Conservation (phyloP, 2,888 invertebrate genomes). For the Meloe dianella region DNA sequence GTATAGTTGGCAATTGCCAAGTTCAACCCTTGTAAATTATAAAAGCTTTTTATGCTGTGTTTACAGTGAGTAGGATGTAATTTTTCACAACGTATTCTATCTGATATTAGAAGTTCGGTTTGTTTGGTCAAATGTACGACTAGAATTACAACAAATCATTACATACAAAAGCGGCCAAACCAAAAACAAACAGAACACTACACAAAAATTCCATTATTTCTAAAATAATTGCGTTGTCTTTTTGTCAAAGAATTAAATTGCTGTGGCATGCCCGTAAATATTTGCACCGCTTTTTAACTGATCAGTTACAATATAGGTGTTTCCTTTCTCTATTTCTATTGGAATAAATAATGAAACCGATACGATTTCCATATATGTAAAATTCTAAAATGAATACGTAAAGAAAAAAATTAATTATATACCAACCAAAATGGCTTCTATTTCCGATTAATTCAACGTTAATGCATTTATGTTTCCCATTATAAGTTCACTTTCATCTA, state of each 20-base stretch:
- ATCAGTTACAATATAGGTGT: no score
- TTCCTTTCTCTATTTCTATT: no score
- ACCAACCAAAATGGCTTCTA: conserved; percentile 21
- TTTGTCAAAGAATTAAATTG: conserved; percentile 10
- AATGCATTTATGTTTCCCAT: conserved; percentile 16
- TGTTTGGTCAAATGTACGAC: neutral
- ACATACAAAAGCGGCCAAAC: neutral
- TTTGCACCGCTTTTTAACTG: no score
- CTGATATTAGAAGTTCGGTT: neutral
- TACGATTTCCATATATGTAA: no score
- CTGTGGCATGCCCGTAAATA: no score
- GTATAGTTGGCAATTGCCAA: neutral
- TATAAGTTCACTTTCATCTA: conserved; percentile 20
- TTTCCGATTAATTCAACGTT: conserved; percentile 30
- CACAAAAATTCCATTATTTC: neutral
- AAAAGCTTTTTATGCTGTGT: neutral
- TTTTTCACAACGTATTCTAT: neutral
- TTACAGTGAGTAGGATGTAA: neutral
- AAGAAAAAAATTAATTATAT: no score
- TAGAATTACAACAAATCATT: neutral
- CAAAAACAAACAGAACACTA: neutral
- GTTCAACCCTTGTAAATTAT: neutral
- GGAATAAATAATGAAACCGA: no score
- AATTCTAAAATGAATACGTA: no score
- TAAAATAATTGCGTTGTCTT: neutral